These are phyloP conservation scores for Enteromius mattozi DNA, from an alignment of 2,797 vertebrate genomes.

Conservation along the genomic window DNA sequence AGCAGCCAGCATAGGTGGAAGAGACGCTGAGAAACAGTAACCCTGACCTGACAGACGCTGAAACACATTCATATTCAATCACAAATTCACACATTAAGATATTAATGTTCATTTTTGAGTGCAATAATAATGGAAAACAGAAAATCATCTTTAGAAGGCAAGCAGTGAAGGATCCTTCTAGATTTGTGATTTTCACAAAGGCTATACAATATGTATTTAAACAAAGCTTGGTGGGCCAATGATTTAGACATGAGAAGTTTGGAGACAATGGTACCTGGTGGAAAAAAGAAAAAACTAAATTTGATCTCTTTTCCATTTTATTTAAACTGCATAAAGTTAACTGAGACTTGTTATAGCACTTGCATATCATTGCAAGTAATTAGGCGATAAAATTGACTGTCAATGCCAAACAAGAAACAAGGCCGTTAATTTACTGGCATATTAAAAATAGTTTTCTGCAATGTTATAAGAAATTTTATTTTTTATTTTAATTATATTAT, in stretches of 20 bases:
- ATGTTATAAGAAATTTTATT: too few relatives aligned
- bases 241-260: background rate
- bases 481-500: background rate
- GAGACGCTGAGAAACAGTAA: slow-evolving; percentile 96
- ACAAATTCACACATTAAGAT: background rate
- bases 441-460: background rate
- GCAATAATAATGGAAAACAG: background rate
- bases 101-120: background rate
- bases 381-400: background rate
- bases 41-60: slow-evolving; percentile 95
- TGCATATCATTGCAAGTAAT: background rate
- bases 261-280: background rate
- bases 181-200: background rate
- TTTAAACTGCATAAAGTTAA: too few relatives aligned
- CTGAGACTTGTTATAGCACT: too few relatives aligned
- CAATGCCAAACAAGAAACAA: background rate
- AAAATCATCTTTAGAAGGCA: background rate
- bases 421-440: too few relatives aligned
- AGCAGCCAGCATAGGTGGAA: slow-evolving; percentile 92
- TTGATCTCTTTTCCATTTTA: too few relatives aligned
- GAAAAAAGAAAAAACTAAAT: background rate
- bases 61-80: slow-evolving; percentile 3
- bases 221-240: background rate
- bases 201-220: background rate
- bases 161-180: background rate